A percentile compares a stretch with the other conserved stretches of the same genome.
These are phyloP conservation scores for Perognathus longimembris DNA, from an alignment of 2,113 vertebrate species.

Conservation along the genomic window DNA sequence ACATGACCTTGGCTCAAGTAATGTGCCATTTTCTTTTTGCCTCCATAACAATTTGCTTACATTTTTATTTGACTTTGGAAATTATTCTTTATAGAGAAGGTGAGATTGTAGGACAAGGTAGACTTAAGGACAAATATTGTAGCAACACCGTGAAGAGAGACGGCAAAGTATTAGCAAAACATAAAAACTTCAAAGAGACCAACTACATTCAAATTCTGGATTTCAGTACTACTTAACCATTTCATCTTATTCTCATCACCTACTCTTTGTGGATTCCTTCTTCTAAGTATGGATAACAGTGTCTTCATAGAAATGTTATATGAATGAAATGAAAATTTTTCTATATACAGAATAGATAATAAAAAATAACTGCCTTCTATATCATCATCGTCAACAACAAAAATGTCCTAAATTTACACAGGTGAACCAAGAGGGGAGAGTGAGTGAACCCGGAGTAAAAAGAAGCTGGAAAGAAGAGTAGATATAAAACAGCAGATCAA, in stretches of 20 bases:
- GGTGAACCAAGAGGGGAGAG: background rate
- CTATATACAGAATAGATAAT: background rate
- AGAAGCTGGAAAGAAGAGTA: background rate
- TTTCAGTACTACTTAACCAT: background rate
- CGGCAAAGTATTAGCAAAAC: background rate
- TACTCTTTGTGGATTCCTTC: background rate
- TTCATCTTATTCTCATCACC: background rate
- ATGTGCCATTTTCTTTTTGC: background rate
- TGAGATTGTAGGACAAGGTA: background rate
- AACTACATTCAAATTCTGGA: background rate
- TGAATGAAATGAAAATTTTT: background rate
- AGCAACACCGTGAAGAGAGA: background rate
- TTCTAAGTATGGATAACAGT: background rate
- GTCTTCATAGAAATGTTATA: background rate
- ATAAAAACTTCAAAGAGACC: background rate
- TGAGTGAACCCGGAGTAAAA: background rate
- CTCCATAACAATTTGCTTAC: background rate
- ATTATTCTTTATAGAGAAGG: background rate
- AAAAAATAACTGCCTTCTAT: background rate
- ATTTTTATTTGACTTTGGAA: constrained; percentile 23
- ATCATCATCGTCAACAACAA: background rate
- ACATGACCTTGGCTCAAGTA: background rate
- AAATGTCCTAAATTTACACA: background rate
- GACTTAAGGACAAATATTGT: background rate
- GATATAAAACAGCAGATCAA: background rate